Conservation (phyloP, 2,888 invertebrate species). For the Ctenicera cuprea region DNA sequence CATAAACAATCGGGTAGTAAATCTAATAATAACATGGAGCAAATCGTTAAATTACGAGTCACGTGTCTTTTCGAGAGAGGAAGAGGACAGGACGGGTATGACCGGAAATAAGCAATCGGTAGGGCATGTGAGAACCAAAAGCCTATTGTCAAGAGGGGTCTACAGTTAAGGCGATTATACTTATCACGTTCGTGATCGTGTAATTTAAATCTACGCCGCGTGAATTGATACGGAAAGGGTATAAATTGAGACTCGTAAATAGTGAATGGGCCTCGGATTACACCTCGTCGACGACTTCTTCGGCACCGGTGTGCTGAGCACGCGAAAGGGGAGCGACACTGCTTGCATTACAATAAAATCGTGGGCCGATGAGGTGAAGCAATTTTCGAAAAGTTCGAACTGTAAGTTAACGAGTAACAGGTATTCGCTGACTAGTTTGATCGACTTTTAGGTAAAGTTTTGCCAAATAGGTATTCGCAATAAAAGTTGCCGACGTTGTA, state of each 20-base stretch:
- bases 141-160: conserved; percentile 43
- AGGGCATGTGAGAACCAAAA: conserved; percentile 42
- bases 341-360: conserved; percentile 33
- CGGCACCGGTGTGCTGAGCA: conserved; percentile 33
- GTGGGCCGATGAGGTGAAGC: neutral
- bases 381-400: neutral
- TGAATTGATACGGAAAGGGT: conserved; percentile 47
- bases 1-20: conserved; percentile 26
- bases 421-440: neutral
- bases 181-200: conserved; percentile 51
- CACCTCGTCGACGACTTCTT: conserved; percentile 31
- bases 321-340: conserved; percentile 31
- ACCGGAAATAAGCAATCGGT: conserved; percentile 48
- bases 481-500: neutral
- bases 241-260: conserved; percentile 39
- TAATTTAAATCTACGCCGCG: conserved; percentile 49
- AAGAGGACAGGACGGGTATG: conserved; percentile 43
- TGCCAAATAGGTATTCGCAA: neutral
- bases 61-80: conserved; percentile 33
- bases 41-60: conserved; percentile 33
- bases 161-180: conserved; percentile 47
- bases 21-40: conserved; percentile 43
- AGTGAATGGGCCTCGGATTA: conserved; percentile 35
- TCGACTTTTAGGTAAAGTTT: neutral
- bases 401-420: neutral